Conservation (phyloP, 2,113 vertebrate genomes). For the Pampusana beccarii region DNA sequence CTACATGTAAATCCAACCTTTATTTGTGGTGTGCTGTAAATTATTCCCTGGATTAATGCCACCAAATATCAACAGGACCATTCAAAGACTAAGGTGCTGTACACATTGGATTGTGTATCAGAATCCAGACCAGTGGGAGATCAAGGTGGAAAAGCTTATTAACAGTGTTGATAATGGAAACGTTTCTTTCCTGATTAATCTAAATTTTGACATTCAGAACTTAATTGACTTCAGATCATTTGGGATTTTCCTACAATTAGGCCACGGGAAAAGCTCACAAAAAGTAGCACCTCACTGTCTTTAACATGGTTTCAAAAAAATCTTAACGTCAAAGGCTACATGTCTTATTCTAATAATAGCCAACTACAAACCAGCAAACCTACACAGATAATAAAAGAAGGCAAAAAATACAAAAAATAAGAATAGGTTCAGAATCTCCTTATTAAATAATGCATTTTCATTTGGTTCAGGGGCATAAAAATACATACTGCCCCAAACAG, state of each 20-base stretch:
- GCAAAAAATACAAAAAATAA: background rate
- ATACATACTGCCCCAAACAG: background rate
- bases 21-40: background rate
- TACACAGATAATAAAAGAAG: background rate
- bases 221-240: conserved; percentile 46
- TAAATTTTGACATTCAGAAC: conserved; percentile 39
- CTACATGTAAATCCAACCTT: background rate
- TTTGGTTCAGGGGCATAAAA: background rate
- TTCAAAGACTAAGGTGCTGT: background rate
- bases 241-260: conserved; percentile 50
- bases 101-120: rapidly evolving
- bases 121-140: background rate
- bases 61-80: background rate
- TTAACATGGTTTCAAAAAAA: background rate
- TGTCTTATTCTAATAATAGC: background rate
- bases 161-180: background rate
- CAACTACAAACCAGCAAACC: background rate
- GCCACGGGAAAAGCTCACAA: background rate
- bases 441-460: background rate
- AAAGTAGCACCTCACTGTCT: background rate
- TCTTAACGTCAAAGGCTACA: background rate
- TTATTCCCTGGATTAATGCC: background rate
- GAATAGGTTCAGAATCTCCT: background rate
- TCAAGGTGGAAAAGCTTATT: background rate
- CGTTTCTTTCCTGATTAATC: background rate